These are phyloP conservation scores for Ceriagrion tenellum DNA, from an alignment of 2,888 invertebrate genomes.

Conservation along the genomic window DNA sequence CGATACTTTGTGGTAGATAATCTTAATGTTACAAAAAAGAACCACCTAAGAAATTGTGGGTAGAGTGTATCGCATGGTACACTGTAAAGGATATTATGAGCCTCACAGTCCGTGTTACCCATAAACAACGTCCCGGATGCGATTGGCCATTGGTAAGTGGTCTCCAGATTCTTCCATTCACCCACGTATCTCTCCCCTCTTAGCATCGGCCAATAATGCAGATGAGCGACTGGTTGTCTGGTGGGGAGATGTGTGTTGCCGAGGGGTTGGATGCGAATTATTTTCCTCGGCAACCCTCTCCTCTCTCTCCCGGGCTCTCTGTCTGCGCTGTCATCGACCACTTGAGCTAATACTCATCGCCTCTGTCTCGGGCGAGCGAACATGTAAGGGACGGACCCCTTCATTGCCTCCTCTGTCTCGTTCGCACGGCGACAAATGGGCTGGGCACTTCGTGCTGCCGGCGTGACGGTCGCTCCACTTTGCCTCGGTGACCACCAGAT, in stretches of 20 bases:
- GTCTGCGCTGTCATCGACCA: neutral
- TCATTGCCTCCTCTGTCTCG: neutral
- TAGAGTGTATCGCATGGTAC: too few relatives aligned
- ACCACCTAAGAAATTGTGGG: too few relatives aligned
- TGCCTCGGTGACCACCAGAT: slow-evolving; percentile 5
- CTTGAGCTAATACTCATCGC: neutral
- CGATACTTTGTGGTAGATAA: too few relatives aligned
- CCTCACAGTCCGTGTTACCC: too few relatives aligned
- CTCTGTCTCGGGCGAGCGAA: neutral
- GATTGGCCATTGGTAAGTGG: neutral
- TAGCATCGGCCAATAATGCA: neutral
- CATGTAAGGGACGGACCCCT: neutral
- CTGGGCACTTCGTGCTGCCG: neutral
- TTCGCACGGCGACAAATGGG: neutral
- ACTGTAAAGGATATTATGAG: too few relatives aligned
- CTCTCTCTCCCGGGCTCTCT: neutral
- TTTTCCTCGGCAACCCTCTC: neutral
- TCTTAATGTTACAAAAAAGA: too few relatives aligned
- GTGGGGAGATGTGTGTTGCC: neutral
- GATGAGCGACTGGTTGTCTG: neutral
- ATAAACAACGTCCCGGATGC: neutral
- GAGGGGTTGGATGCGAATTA: neutral
- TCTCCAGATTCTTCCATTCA: neutral
- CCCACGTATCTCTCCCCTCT: too few relatives aligned
- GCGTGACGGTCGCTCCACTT: neutral